Base-by-base conservation (phyloP, 1,140 invertebrate species). In the Leguminivora glycinivorella region DNA sequence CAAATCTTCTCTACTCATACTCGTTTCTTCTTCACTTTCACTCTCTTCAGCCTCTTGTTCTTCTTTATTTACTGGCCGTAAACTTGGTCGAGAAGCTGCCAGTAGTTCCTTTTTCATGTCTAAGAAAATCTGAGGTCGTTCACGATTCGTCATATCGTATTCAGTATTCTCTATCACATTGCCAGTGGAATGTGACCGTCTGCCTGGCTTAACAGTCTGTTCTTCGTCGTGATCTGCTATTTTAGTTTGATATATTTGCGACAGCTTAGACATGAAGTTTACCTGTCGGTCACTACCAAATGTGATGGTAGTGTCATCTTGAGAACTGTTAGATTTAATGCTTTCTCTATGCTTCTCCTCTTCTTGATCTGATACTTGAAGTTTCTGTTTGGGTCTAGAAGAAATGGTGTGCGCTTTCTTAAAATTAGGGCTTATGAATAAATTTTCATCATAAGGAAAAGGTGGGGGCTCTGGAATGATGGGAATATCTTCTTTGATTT, bases 211-310 rank as follows among this genome's bases (percentile, higher is more conserved):
- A 31, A 26, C n/a, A 24, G 7, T 56, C 9, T 25, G 26, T 5
- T 88, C 82, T 0, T 72, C 78, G 47, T 89, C 81, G 25, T 76
- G 75, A 4, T 74, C 68, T 19, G 73, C 72, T 40, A 89, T 87
- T 79, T 86, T 84, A 24, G 76, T 88, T 72, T 88, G 85, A 63
- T 85, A 88, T 71, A 91, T 84, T 60, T 81, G 80, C 38, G 84
- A 84, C 58, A 91, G 71, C 73, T 89, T 91, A 0, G 81, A 82
- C 86, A 90, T 89, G 56, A 91, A 90, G 73, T 84, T 75, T 67
- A 87, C 78, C 77, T 91, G 88, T 70, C 88, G 85, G 56, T 85
- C 83, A 69, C 87, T 91, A 7, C 89, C 89, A 70, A 91, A 91
- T 17, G 83, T 80, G 72, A 89, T 87, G 19, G 79, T 85, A 0